Evolutionary conservation across 2,888 invertebrate species (phyloP).

Genomic region (Cephus rjabovi): DNA sequence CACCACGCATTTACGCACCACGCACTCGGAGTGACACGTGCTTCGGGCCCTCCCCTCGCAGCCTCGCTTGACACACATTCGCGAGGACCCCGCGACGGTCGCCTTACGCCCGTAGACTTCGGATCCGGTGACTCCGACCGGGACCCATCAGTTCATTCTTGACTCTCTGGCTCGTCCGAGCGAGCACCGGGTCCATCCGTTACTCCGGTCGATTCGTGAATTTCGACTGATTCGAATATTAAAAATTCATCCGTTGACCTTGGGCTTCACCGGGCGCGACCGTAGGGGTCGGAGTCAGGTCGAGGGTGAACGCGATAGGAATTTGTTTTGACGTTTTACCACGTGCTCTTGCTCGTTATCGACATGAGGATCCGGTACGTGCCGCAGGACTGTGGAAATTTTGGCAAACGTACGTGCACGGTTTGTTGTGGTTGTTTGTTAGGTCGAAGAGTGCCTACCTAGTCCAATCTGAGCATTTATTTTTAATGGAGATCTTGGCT

Average conservation of each 20-base stretch:
- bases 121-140: background rate
- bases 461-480: background rate
- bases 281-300: background rate
- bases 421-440: background rate
- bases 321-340: background rate
- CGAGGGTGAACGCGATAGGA: background rate
- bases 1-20: constrained; percentile 21
- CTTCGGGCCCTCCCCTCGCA: constrained; percentile 14
- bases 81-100: background rate
- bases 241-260: background rate
- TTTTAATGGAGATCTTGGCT: background rate
- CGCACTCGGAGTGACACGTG: background rate
- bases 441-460: background rate
- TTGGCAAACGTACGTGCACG: constrained; percentile 47
- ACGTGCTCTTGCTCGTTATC: constrained; percentile 20
- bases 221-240: background rate
- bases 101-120: background rate
- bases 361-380: constrained; percentile 59
- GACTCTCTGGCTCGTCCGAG: background rate
- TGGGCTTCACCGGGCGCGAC: background rate
- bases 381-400: constrained; percentile 48
- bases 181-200: background rate
- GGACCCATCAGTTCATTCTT: background rate
- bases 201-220: background rate
- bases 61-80: constrained; percentile 34